These are phyloP conservation scores for Drosophila triauraria DNA, from an alignment of 1,140 invertebrate species.

Conservation along the genomic window DNA sequence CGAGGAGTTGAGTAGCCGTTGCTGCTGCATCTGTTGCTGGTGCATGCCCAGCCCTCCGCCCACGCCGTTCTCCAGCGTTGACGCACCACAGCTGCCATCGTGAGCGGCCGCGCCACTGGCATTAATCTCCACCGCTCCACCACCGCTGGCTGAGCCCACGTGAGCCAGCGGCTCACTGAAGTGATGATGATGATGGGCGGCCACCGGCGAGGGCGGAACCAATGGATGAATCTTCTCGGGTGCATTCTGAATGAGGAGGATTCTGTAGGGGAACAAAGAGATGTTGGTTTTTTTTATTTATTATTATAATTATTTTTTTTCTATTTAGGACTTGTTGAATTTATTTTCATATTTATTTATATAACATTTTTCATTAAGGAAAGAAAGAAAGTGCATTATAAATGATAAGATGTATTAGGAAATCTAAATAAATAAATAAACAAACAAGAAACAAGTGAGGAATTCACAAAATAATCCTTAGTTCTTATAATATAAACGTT, in stretches of 20 bases:
- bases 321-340: background rate
- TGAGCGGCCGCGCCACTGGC: slow-evolving; percentile 30
- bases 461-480: no score
- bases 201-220: slow-evolving; percentile 86
- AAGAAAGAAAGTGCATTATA: background rate
- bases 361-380: background rate
- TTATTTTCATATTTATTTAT: background rate
- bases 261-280: slow-evolving; percentile 87
- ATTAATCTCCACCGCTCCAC: slow-evolving; percentile 68
- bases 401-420: background rate
- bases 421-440: background rate
- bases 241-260: slow-evolving; percentile 96
- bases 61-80: slow-evolving; percentile 47
- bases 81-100: slow-evolving; percentile 51
- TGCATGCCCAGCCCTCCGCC: slow-evolving; percentile 27
- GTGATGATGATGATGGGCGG: slow-evolving; percentile 62
- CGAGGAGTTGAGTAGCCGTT: slow-evolving; percentile 60
- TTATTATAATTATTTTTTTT: no score
- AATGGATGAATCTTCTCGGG: slow-evolving; percentile 90
- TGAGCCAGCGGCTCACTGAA: slow-evolving; percentile 58
- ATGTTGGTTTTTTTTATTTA: background rate
- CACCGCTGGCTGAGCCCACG: slow-evolving; percentile 50
- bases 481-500: background rate
- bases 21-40: slow-evolving; percentile 66
- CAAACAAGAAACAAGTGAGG: background rate